phyloP scores from a whole-genome alignment of 2,797 vertebrate genomes.

The Catamblyrhynchus diadema region DNA sequence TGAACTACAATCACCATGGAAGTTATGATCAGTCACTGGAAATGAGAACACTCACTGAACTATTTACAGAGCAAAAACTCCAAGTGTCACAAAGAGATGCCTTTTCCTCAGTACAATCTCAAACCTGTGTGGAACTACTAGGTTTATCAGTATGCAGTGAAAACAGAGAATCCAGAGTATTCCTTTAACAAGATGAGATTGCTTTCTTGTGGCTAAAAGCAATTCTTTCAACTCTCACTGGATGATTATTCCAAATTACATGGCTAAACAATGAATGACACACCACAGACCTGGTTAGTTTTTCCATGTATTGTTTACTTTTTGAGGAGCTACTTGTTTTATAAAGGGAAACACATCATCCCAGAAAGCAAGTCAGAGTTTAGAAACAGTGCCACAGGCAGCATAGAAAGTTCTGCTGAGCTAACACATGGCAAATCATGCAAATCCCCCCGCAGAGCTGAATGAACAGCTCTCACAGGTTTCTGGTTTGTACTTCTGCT shows the following conservation, averaged over 20 bases:
- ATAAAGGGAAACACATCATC: neutral
- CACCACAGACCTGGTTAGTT: neutral
- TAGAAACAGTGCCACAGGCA: neutral
- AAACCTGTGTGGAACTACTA: neutral
- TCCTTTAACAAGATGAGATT: neutral
- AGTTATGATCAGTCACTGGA: slow-evolving; percentile 4
- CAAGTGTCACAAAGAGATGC: neutral
- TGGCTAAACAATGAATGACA: neutral
- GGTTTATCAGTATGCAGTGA: neutral
- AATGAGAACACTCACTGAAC: neutral
- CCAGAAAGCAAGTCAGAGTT: neutral
- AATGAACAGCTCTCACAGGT: neutral
- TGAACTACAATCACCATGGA: slow-evolving; percentile 21
- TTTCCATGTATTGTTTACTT: neutral
- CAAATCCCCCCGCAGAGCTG: neutral
- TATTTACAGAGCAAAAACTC: neutral
- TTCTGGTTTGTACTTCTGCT: slow-evolving; percentile 15
- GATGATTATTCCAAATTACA: neutral
- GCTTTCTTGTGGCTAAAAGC: neutral
- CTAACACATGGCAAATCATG: slow-evolving; percentile 1
- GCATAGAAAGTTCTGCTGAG: slow-evolving; percentile 36
- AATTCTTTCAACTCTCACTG: neutral
- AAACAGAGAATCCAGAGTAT: neutral
- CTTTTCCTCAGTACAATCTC: neutral
- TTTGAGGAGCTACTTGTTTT: slow-evolving; percentile 11